Evolutionary conservation across 1,140 invertebrate species (phyloP).

Genomic region (Pseudomyrmex concolor): DNA sequence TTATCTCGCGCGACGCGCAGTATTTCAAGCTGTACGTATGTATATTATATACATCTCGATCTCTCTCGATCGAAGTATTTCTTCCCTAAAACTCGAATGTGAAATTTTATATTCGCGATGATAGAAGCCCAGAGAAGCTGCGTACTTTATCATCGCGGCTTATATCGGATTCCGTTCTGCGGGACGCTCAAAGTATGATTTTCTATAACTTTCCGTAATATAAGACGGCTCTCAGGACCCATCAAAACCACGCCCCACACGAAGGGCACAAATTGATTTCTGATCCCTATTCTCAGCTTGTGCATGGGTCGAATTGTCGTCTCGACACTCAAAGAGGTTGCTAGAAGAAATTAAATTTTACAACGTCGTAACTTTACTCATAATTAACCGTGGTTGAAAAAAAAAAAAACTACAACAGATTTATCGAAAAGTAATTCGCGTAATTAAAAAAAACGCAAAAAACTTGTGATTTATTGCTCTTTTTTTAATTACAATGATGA

Average conservation of each 20-base stretch:
- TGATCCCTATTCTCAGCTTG: slow-evolving; percentile 14
- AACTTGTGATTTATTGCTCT: neutral
- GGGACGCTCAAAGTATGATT: neutral
- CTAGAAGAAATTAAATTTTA: neutral
- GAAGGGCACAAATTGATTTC: slow-evolving; percentile 61
- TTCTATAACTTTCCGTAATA: slow-evolving; percentile 12
- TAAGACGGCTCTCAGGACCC: slow-evolving; percentile 22
- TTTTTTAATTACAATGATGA: slow-evolving; percentile 5
- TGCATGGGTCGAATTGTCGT: slow-evolving; percentile 19
- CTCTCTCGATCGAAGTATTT: too few relatives aligned
- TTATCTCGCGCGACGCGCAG: slow-evolving; percentile 47
- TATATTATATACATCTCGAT: slow-evolving; percentile 1
- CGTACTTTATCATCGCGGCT: slow-evolving; percentile 5
- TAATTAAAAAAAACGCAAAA: slow-evolving; percentile 2
- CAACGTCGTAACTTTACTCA: neutral
- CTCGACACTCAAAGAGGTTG: too few relatives aligned
- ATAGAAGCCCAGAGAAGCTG: slow-evolving; percentile 19
- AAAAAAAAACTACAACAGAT: neutral
- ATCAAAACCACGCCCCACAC: slow-evolving; percentile 58
- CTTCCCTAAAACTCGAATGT: neutral
- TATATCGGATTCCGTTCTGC: slow-evolving; percentile 22
- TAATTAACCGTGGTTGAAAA: too few relatives aligned
- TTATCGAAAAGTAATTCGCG: neutral
- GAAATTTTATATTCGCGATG: slow-evolving; percentile 42
- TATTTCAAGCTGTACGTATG: slow-evolving; percentile 50